phyloP scores from a whole-genome alignment of 2,888 invertebrate genomes.

The Sesamia inferens region DNA sequence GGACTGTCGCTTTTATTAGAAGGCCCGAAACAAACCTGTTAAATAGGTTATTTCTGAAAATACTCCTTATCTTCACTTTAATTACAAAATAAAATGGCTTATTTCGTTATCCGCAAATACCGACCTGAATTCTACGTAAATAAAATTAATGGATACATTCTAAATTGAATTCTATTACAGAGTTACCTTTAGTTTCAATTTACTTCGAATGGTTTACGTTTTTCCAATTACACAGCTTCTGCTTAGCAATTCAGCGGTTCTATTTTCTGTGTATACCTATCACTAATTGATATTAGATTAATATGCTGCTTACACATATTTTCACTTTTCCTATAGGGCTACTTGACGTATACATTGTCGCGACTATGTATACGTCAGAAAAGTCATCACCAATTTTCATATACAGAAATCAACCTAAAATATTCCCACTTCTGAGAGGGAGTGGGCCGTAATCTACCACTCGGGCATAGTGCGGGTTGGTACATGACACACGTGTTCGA shows the following conservation, averaged over 20 bases:
- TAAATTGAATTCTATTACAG: conserved; percentile 29
- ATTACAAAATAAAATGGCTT: background rate
- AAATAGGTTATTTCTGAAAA: background rate
- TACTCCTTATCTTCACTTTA: background rate
- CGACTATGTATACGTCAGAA: too few species aligned
- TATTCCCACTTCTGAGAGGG: too few species aligned
- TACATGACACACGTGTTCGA: too few species aligned
- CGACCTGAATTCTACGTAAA: background rate
- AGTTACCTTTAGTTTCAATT: conserved; percentile 10
- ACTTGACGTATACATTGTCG: too few species aligned
- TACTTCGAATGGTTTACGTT: background rate
- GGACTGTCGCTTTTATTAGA: background rate
- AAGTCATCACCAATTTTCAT: too few species aligned
- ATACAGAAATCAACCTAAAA: too few species aligned
- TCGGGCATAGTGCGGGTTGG: too few species aligned
- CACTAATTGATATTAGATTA: background rate
- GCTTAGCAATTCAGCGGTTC: conserved; percentile 15
- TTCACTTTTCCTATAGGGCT: background rate
- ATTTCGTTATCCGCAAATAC: conserved; percentile 5
- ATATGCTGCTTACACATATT: background rate
- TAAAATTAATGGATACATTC: background rate
- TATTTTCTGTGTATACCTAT: background rate
- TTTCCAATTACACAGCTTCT: conserved; percentile 22
- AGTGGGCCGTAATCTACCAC: too few species aligned
- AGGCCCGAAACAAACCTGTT: background rate